Base-by-base conservation (phyloP, 2,888 invertebrate genomes). In the Ennomos fuscantarius region DNA sequence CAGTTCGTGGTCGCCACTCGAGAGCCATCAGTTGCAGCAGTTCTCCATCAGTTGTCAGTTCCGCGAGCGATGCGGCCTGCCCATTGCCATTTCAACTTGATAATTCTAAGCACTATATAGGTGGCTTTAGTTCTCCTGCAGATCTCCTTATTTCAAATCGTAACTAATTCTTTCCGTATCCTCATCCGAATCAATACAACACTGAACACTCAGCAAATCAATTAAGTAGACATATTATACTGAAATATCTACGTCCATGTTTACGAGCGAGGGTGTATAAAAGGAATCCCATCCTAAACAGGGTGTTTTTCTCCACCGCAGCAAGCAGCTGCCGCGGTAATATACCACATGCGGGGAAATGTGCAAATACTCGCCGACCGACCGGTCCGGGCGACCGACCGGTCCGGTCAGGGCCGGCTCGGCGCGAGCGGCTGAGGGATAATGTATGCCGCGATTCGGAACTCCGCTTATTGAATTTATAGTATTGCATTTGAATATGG, bases 401-500 rank as follows among this genome's bases (percentile, higher is more conserved):
- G 49, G 46, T 41, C 51, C 32, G 46, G 32, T 12, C 35, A 35
- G 15, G 60, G 33, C 50, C 37, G 39, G 33, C 49, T 10, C 43
- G 43, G 42, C 8, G 31, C 11, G 24, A 15, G 11, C 34, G 24
- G 55, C 34, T 37, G 33, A 42, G 50, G 57, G 57, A 54, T 54
- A 55, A 55, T 62, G 40, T 58, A 58, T 60, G 55, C 57, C 35
- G 9, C 43, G 50, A 44, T 42, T 40, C 41, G 53, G 51, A 62
- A 55, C 60, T 60, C 43, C 40, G 51, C 45, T 56, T 64, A 64
- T 61, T 61, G 61, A 64, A 59, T 59, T 35, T 45, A 51, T 47
- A 45, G 37, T 51, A 50, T 44, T 50, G 40, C 52, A 58, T 58
- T 60, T 63, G 60, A 60, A 63, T 57, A 60, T 36, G 47, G 24